A percentile compares a stretch with the other conserved stretches of the same genome.
Conservation (phyloP, 2,888 invertebrate species). For the Byasa hedistus region DNA sequence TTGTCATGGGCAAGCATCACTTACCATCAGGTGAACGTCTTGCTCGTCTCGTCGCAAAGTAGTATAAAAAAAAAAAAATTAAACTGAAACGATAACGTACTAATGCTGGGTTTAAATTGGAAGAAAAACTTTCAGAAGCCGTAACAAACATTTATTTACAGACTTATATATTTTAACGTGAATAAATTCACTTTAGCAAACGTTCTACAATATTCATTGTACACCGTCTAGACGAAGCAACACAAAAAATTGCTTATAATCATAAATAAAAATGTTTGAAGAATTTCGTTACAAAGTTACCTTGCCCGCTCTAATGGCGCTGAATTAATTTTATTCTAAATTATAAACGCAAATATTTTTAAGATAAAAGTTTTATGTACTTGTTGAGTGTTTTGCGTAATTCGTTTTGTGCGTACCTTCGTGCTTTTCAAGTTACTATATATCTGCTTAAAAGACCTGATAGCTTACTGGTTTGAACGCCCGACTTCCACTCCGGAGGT, state of each 20-base stretch:
- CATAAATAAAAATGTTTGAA: constrained; percentile 6
- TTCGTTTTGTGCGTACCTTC: not conserved
- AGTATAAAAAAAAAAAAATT: too few species aligned
- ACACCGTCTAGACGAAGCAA: constrained; percentile 11
- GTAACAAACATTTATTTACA: not conserved
- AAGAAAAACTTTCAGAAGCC: not conserved
- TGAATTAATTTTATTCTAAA: not conserved
- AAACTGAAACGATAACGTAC: too few species aligned
- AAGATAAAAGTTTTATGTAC: not conserved
- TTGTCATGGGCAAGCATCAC: too few species aligned
- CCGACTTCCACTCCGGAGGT: too few species aligned
- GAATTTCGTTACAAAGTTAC: constrained; percentile 1
- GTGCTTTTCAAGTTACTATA: not conserved
- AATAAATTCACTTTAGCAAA: not conserved
- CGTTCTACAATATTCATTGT: constrained; percentile 7
- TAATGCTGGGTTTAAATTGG: not conserved
- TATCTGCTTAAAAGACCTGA: too few species aligned
- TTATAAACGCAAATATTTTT: not conserved
- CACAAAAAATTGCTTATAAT: constrained; percentile 1
- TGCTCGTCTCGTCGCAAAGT: too few species aligned
- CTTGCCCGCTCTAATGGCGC: not conserved
- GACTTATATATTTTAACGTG: not conserved
- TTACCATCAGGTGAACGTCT: too few species aligned
- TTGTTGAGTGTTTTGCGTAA: not conserved
- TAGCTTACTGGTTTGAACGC: too few species aligned